These are phyloP conservation scores for Daktulosphaira vitifoliae DNA, from an alignment of 1,140 invertebrate genomes.

Conservation along the genomic window DNA sequence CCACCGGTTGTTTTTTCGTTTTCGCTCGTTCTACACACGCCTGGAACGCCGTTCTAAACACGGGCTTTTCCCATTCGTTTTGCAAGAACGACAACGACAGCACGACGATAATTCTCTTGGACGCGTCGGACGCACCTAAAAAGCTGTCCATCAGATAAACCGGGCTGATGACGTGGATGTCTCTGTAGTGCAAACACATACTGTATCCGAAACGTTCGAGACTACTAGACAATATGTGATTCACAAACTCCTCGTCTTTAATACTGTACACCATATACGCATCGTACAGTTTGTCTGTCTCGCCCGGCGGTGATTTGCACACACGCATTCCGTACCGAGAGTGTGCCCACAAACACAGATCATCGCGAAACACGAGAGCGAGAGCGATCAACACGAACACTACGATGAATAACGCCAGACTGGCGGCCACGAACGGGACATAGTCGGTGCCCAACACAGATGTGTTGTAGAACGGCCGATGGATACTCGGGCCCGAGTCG, in stretches of 20 bases:
- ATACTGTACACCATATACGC: slow-evolving; percentile 86
- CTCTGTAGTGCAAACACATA: slow-evolving; percentile 75
- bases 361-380: slow-evolving; percentile 59
- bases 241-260: slow-evolving; percentile 81
- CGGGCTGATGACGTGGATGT: slow-evolving; percentile 71
- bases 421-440: slow-evolving; percentile 61
- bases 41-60: slow-evolving; percentile 82
- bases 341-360: slow-evolving; percentile 66
- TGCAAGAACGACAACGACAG: slow-evolving; percentile 86
- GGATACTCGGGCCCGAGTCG: slow-evolving; percentile 52
- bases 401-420: slow-evolving; percentile 66
- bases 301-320: slow-evolving; percentile 73
- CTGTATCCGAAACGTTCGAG: slow-evolving; percentile 49
- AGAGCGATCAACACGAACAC: slow-evolving; percentile 63
- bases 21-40: slow-evolving; percentile 55
- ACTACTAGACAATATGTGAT: slow-evolving; percentile 70
- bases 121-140: slow-evolving; percentile 80
- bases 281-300: slow-evolving; percentile 75
- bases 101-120: slow-evolving; percentile 79
- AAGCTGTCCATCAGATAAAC: slow-evolving; percentile 68
- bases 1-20: slow-evolving; percentile 57
- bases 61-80: slow-evolving; percentile 88
- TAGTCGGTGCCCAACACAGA: slow-evolving; percentile 52
- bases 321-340: slow-evolving; percentile 71
- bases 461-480: slow-evolving; percentile 50